Conservation (phyloP, 92 coral and sea anemone species). For the Epizoanthus rinbou region DNA sequence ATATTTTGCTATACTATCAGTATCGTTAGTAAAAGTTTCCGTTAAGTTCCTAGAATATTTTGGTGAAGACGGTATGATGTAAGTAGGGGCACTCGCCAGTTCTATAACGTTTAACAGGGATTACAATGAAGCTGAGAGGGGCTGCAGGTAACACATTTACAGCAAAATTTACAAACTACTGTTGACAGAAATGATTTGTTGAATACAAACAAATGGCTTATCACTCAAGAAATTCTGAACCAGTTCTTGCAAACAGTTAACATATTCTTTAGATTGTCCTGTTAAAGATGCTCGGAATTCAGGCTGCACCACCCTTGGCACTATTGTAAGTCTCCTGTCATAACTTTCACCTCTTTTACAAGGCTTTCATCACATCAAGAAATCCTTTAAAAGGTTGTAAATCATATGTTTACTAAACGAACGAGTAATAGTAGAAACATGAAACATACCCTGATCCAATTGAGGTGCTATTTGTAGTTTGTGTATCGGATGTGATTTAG, state of each 20-base stretch:
- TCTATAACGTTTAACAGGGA: conserved; percentile 29
- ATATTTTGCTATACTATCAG: not conserved
- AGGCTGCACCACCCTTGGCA: not conserved
- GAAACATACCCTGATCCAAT: conserved; percentile 11
- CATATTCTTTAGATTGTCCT: not conserved
- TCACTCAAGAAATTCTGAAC: not conserved
- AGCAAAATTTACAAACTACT: not conserved
- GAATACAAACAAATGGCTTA: not conserved
- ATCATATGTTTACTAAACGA: not conserved
- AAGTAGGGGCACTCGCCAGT: not conserved
- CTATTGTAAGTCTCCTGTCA: conserved; percentile 25
- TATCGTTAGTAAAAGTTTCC: not conserved
- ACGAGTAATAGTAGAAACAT: not conserved
- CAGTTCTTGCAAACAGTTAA: not conserved
- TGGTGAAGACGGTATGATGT: conserved; percentile 4
- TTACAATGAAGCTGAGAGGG: conserved; percentile 4
- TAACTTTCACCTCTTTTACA: conserved; percentile 32
- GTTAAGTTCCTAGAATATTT: not conserved
- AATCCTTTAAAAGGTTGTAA: conserved; percentile 15
- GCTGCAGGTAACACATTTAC: not conserved
- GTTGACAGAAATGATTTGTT: not conserved
- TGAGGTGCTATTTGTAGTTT: conserved; percentile 1
- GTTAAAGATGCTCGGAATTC: not conserved
- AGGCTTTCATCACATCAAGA: conserved; percentile 36
- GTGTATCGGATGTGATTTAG: not conserved